Evolutionary conservation across 1,140 invertebrate species (phyloP).

Genomic region (Samia ricini): DNA sequence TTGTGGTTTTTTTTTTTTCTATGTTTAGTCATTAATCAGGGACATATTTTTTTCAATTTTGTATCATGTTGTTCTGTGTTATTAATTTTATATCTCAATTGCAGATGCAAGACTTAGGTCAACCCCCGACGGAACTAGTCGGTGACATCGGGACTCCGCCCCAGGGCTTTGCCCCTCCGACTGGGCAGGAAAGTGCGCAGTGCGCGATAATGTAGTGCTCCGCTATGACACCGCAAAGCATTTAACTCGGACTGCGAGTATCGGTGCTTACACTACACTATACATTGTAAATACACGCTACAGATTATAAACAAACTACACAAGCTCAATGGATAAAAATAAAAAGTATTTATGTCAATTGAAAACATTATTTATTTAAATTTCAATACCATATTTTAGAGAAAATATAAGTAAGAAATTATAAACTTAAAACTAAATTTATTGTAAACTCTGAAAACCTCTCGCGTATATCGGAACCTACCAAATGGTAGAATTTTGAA

Average conservation of each 20-base stretch:
- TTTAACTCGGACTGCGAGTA: neutral
- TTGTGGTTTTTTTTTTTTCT: neutral
- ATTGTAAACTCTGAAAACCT: too few species aligned
- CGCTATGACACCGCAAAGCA: too few species aligned
- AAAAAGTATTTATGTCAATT: neutral
- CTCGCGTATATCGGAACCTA: too few species aligned
- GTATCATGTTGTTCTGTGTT: neutral
- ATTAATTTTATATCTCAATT: slow-evolving; percentile 22
- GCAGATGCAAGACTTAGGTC: slow-evolving; percentile 90
- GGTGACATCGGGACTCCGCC: slow-evolving; percentile 78
- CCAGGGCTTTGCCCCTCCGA: slow-evolving; percentile 40
- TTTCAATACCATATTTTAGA: too few species aligned
- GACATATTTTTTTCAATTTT: neutral
- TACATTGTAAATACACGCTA: neutral
- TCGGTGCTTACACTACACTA: neutral
- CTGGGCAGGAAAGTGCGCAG: slow-evolving; percentile 34
- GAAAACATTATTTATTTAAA: too few species aligned
- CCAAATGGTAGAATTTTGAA: too few species aligned
- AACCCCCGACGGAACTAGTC: slow-evolving; percentile 91
- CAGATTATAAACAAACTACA: neutral
- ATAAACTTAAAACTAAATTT: too few species aligned
- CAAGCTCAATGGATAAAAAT: neutral
- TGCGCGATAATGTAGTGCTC: slow-evolving; percentile 24
- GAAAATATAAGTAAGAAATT: too few species aligned
- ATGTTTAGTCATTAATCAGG: neutral